Base-by-base conservation (phyloP, 2,888 invertebrate species). In the Vesta saturnalis region DNA sequence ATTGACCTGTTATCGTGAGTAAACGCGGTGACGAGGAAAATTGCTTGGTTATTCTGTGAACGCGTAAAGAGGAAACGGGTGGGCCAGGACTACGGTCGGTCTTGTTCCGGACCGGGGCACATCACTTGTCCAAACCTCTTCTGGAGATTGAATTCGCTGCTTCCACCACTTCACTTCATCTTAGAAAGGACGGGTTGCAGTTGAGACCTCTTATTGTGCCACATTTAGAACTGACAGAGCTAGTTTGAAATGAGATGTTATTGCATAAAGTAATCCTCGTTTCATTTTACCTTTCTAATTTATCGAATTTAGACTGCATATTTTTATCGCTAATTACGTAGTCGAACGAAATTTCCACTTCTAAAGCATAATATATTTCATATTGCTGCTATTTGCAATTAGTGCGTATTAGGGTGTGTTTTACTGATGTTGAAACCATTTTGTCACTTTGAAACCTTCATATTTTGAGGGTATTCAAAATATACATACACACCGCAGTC, bases 1-100 rank as follows among this genome's bases (percentile, higher is more conserved):
- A 77, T 77, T 77, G 78, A 77, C 77, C 78, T 76, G 78, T 77
- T 78, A 77, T 77, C 77, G 76, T 72, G 71, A 74, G 74, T 68
- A 69, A 70, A 77, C 77, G 76, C 76, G 77, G 72, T 76, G 79
- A 78, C 74, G 77, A 72, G 77, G 79, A 79, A 79, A 79, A 79
- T 79, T 79, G 78, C 73, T 75, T 77, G 78, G 76, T 77, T 79
- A 77, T 78, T 77, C 77, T 74, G 70, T 69, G 64, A 70, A 67
- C 72, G 72, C 66, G 67, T 72, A 69, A 71, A 70, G 73, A 72
- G 72, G 72, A 73, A 71, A 65, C 67, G 71, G 73, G 63, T 67
- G 62, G 64, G 57, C 54, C 62, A 47, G 61, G 60, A 63, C 61
- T 43, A 59, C 49, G 56, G 55, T 64, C 74, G 71, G 74, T 71